Base-by-base conservation (phyloP, 2,797 vertebrate genomes). In the Podarcis siculus region DNA sequence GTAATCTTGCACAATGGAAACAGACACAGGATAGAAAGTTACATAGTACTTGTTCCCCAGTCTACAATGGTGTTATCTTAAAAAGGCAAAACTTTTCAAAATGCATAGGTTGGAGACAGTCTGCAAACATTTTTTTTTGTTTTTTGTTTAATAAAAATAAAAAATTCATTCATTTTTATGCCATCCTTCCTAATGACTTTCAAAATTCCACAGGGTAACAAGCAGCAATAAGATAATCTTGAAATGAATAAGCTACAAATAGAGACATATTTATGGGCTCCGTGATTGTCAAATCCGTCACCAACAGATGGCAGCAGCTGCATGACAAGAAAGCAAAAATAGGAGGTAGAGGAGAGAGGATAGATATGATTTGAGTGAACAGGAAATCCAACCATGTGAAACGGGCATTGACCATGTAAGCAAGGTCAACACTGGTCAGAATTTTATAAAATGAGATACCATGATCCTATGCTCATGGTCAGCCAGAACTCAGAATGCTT, bases 281-380 rank as follows among this genome's bases (percentile, higher is more conserved):
- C 55, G 27, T 79, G 4, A 9, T 21, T 2, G 9, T 35, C 79
- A 82, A 90, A 83, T n/a, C 19, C 88, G 10, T 35, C 79, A 61
- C 94, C 95, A 93, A 93, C 86, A 96, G 95, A 86, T 95, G 95
- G 94, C 94, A 91, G 92, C 84, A 86, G 49, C 86, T 55, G 6
- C 91, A 71, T 45, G 42, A n/a, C 37, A 84, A 66, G 23, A 89
- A 79, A 83, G 64, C 19, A 49, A 49, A 49, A 92, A 93, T 21
- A 55, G 49, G 0, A 0, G 42, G 8, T n/a, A 5, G 5, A 55
- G 42, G 32, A 9, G 2, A 79, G 25, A 82, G 39, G 2, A 35
- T 0, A 10, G 66, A 49, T 23, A 15, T 27, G 23, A 23, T 0
- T 21, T 0, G 13, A 9, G 8, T 82, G 8, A 35, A 8, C 89